Base-by-base conservation (phyloP, 2,113 vertebrate genomes). In the Paradisaea rubra region DNA sequence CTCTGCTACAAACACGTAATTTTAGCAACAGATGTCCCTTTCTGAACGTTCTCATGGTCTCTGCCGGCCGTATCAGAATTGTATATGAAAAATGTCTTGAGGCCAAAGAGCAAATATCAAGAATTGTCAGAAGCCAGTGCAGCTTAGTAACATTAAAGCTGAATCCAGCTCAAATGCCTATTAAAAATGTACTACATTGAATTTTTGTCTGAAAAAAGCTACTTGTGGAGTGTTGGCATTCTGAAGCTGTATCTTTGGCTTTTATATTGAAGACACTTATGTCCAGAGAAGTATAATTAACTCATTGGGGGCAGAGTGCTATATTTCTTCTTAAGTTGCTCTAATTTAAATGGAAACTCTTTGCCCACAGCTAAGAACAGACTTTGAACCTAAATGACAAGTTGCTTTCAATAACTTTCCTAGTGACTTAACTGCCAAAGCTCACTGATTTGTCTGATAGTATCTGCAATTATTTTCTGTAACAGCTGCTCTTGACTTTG, bases 351-450 rank as follows among this genome's bases (percentile, higher is more conserved):
- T 77, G 73, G 90, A 93, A 95, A 95, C 21, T 3, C 54, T 91
- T 96, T 93, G 71, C 91, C 89, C 59, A 76, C 49, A 96, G 86
- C 96, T 86, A 94, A 73, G 70, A 95, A 84, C 57, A 92, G 88
- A 96, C 80, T 90, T 92, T 94, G 93, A 97, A 91, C 83, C 86
- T 96, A 96, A 95, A 97, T 96, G 95, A 93, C 94, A 94, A 91
- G 79, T 95, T 96, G 74, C 54, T 81, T 95, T 81, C 81, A 96
- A 92, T 88, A 88, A 92, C 68, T 94, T 95, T 95, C 88, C 92
- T 60, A 79, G 52, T 57, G 88, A 95, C 73, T 89, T 92, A 95
- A 81, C 87, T 0, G 27, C 72, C 73, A 94, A 83, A 80, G 90
- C 88, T 95, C 80, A 33, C 80, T 81, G 88, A 91, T 95, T 95